These are phyloP conservation scores for Beris morrisii DNA, from an alignment of 2,888 invertebrate genomes.

Conservation along the genomic window DNA sequence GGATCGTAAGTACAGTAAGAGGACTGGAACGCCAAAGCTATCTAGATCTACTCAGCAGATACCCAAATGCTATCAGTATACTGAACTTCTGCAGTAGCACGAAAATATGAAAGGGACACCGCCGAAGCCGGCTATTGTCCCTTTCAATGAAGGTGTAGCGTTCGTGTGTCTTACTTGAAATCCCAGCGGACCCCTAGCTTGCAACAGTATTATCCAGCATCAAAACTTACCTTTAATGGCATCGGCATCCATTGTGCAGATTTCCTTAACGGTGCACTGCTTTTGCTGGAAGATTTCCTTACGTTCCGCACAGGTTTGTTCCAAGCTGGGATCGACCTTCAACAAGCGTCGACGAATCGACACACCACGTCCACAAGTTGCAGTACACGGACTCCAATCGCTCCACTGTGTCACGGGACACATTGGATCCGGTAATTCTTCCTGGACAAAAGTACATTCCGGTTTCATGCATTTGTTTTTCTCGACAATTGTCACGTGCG, in stretches of 20 bases:
- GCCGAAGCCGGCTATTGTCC: too few relatives aligned
- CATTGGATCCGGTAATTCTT: slow-evolving; percentile 61
- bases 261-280: slow-evolving; percentile 66
- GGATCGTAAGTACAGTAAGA: too few relatives aligned
- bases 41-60: too few relatives aligned
- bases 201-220: too few relatives aligned
- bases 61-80: too few relatives aligned
- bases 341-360: slow-evolving; percentile 71
- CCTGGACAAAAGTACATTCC: slow-evolving; percentile 59
- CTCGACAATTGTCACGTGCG: slow-evolving; percentile 74
- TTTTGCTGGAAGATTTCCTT: slow-evolving; percentile 76
- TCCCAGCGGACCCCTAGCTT: too few relatives aligned
- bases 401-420: slow-evolving; percentile 88
- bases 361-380: slow-evolving; percentile 83
- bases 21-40: too few relatives aligned
- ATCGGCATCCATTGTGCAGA: slow-evolving; percentile 72
- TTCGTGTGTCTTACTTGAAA: too few relatives aligned
- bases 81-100: too few relatives aligned
- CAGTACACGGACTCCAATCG: slow-evolving; percentile 90
- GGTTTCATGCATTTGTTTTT: slow-evolving; percentile 75
- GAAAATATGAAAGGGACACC: too few relatives aligned
- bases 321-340: slow-evolving; percentile 66
- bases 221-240: slow-evolving; percentile 71
- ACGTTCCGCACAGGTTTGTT: slow-evolving; percentile 66
- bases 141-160: too few relatives aligned